phyloP scores from a whole-genome alignment of 2,797 vertebrate species.

The Acanthis flammea region DNA sequence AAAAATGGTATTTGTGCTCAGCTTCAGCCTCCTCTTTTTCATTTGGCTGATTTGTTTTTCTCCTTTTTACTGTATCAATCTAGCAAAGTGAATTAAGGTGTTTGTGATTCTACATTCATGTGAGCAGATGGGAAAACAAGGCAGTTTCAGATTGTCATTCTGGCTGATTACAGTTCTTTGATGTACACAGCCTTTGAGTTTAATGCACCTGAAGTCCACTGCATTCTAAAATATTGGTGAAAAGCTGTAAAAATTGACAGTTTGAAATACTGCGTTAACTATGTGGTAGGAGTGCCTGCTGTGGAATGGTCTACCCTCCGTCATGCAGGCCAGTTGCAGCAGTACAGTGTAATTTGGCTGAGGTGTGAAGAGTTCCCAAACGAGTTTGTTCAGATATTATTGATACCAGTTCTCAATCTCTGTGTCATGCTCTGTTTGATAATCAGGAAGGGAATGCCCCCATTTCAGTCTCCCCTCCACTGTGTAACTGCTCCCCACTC shows the following conservation, averaged over 20 bases:
- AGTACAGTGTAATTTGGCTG: background rate
- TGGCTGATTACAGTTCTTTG: background rate
- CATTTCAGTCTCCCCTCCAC: background rate
- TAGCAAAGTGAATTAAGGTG: background rate
- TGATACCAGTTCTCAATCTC: background rate
- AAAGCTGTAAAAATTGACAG: background rate
- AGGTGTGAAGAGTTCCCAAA: background rate
- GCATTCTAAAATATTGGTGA: background rate
- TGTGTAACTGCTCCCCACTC: background rate
- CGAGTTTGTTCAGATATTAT: background rate
- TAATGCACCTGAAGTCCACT: background rate
- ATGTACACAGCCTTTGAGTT: background rate
- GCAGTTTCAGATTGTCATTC: background rate
- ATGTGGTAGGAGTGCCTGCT: background rate
- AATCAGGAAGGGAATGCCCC: background rate
- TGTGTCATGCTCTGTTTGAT: background rate
- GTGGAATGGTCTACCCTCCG: background rate
- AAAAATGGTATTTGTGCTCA: accelerated
- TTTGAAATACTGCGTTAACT: background rate
- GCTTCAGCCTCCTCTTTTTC: background rate
- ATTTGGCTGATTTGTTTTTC: background rate
- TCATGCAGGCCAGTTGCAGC: background rate
- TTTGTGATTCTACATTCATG: background rate
- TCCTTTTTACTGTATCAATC: background rate
- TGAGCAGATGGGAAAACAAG: background rate